Evolutionary conservation across 2,888 invertebrate species (phyloP).

Genomic region (Sicus ferrugineus): DNA sequence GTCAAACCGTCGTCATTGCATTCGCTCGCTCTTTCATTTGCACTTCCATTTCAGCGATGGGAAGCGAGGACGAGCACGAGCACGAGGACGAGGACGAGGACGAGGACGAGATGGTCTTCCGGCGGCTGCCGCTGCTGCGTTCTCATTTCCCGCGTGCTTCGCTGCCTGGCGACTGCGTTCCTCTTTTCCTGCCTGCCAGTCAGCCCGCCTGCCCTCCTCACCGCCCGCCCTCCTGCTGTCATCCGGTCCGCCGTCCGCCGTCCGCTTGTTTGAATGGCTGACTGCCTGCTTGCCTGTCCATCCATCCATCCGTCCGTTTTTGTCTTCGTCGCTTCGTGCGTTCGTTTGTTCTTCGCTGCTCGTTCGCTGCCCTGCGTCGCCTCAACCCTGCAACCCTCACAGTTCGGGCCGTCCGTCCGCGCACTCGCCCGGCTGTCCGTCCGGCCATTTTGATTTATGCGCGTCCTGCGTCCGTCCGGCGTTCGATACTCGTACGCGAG

Average conservation of each 20-base stretch:
- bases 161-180: no score
- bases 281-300: conserved; percentile 8
- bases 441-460: conserved; percentile 65
- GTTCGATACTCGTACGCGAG: conserved; percentile 62
- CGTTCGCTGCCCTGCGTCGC: neutral
- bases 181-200: conserved; percentile 43
- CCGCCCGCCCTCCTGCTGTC: conserved; percentile 21
- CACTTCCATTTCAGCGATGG: neutral
- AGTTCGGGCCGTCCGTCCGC: conserved; percentile 34
- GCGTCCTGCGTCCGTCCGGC: conserved; percentile 61
- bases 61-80: conserved; percentile 42
- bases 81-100: neutral
- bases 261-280: no score
- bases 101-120: neutral
- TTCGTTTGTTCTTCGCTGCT: neutral
- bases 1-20: conserved; percentile 64
- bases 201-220: conserved; percentile 32
- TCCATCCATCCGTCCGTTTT: conserved; percentile 21
- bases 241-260: no score
- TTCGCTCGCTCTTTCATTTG: conserved; percentile 54
- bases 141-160: conserved; percentile 56
- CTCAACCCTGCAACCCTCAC: conserved; percentile 20
- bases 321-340: neutral
- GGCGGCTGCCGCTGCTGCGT: conserved; percentile 34
- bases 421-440: conserved; percentile 49